phyloP scores from a whole-genome alignment of 2,888 invertebrate species.

The Mesorhabditis belari region DNA sequence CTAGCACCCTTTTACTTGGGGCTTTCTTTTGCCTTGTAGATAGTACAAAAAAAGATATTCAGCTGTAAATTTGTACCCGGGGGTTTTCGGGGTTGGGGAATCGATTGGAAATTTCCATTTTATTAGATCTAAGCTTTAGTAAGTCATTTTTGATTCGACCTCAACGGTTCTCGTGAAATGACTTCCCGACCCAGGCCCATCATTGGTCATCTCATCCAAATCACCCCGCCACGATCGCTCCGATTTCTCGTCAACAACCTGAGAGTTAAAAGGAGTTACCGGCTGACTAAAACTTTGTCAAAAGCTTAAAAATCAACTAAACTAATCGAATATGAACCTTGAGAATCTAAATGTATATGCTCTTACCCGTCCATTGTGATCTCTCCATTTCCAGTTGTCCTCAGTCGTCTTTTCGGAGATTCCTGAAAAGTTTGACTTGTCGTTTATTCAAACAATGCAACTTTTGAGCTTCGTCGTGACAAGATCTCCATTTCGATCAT shows the following conservation, averaged over 20 bases:
- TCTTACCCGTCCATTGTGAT: slow-evolving; percentile 22
- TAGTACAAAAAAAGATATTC: too few species aligned
- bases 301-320: too few species aligned
- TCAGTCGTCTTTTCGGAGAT: slow-evolving; percentile 28
- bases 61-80: too few species aligned
- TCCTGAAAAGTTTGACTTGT: slow-evolving; percentile 16
- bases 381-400: slow-evolving; percentile 34
- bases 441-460: too few species aligned
- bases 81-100: too few species aligned
- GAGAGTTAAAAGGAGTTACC: too few species aligned
- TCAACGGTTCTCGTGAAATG: slow-evolving; percentile 32
- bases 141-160: neutral
- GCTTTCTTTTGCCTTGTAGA: too few species aligned
- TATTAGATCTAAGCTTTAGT: neutral
- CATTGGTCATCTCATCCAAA: slow-evolving; percentile 23
- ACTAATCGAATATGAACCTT: too few species aligned
- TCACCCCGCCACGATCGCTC: slow-evolving; percentile 13
- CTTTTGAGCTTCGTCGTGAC: neutral
- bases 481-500: neutral
- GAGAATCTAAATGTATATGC: too few species aligned
- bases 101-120: too few species aligned
- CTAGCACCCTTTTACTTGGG: too few species aligned
- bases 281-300: too few species aligned
- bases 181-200: slow-evolving; percentile 29
- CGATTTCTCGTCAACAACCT: neutral